These are phyloP conservation scores for Shinisaurus crocodilurus DNA, from an alignment of 2,113 vertebrate species.

Conservation along the genomic window DNA sequence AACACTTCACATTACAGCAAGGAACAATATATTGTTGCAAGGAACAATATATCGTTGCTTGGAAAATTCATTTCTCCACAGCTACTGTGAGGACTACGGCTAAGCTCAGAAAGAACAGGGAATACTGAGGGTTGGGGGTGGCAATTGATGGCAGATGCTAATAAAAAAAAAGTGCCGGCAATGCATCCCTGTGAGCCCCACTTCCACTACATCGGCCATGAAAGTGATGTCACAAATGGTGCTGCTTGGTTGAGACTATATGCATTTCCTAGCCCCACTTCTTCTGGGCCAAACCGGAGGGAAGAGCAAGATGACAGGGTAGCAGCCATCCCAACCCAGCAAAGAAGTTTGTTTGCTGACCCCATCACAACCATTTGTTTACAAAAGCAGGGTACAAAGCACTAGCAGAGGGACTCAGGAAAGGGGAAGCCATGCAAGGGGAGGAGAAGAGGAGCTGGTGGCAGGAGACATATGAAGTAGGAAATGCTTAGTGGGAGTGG, in stretches of 20 bases:
- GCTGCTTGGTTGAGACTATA: too few species aligned
- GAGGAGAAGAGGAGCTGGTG: neutral
- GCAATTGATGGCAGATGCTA: too few species aligned
- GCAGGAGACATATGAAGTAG: neutral
- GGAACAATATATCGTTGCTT: too few species aligned
- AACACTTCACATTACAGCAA: too few species aligned
- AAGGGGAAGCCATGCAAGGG: neutral
- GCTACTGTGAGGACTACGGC: too few species aligned
- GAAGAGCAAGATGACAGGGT: neutral
- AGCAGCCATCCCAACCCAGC: neutral
- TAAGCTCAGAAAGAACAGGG: too few species aligned
- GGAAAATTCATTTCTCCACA: too few species aligned
- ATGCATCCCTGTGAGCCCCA: too few species aligned
- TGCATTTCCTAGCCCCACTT: neutral
- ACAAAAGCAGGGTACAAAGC: neutral
- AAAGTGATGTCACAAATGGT: neutral
- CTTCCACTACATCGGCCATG: neutral
- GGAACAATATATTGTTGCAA: too few species aligned
- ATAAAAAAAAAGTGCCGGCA: too few species aligned
- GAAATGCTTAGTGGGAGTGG: neutral
- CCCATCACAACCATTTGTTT: neutral
- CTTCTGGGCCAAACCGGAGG: neutral
- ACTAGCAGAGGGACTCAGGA: neutral
- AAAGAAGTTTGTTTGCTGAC: neutral
- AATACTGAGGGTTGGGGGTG: too few species aligned